These are phyloP conservation scores for Drosophila saltans DNA, from an alignment of 1,140 invertebrate genomes.

Conservation along the genomic window DNA sequence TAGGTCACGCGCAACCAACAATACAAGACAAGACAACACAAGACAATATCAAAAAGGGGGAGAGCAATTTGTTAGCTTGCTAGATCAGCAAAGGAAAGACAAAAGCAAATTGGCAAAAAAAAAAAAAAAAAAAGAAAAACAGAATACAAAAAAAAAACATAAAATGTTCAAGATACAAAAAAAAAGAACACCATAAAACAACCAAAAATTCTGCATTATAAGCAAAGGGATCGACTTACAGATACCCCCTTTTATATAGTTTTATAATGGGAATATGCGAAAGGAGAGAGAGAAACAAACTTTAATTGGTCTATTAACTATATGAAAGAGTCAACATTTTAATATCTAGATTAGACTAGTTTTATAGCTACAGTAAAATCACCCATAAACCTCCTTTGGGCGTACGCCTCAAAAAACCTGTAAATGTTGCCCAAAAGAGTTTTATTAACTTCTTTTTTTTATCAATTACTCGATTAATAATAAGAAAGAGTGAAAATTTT, in stretches of 20 bases:
- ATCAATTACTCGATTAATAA: too few species aligned
- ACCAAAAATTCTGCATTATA: background rate
- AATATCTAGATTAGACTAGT: too few species aligned
- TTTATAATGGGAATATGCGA: too few species aligned
- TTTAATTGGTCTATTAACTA: too few species aligned
- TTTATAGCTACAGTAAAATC: too few species aligned
- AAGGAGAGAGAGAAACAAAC: too few species aligned
- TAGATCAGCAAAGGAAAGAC: slow-evolving; percentile 40
- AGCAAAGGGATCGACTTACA: background rate
- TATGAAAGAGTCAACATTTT: too few species aligned
- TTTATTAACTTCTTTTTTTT: too few species aligned
- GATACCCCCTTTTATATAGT: background rate
- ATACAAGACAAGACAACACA: slow-evolving; percentile 24
- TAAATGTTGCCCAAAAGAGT: too few species aligned
- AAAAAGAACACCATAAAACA: background rate
- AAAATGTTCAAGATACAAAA: background rate
- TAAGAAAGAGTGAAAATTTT: too few species aligned
- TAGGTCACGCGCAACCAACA: slow-evolving; percentile 31
- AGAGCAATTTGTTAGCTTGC: slow-evolving; percentile 49
- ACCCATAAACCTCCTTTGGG: too few species aligned
- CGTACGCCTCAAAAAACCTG: too few species aligned
- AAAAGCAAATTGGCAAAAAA: slow-evolving; percentile 62
- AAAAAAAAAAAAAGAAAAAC: slow-evolving; percentile 32
- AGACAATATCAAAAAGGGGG: background rate
- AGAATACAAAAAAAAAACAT: slow-evolving; percentile 27